Conservation (phyloP, 1,140 invertebrate genomes). For the Temnothorax nylanderi region DNA sequence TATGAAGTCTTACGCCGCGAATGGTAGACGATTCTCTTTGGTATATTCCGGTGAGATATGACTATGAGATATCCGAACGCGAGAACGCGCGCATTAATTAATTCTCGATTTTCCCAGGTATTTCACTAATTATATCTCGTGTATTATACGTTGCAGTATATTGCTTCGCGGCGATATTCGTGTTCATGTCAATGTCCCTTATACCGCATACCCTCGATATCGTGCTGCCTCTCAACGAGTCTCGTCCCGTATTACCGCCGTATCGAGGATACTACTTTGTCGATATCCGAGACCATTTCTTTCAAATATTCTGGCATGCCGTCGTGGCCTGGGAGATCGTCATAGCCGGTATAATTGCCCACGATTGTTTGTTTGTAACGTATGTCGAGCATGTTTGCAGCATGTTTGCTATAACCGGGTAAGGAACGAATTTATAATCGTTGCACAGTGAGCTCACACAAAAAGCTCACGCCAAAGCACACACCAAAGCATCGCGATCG, state of each 20-base stretch:
- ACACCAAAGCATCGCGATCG: neutral
- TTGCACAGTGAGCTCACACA: no score
- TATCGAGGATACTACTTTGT: conserved; percentile 50
- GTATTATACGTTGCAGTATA: conserved; percentile 27
- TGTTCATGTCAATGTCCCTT: conserved; percentile 32
- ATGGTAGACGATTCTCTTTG: conserved; percentile 21
- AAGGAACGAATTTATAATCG: conserved; percentile 8
- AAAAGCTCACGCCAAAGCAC: neutral
- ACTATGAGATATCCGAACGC: no score
- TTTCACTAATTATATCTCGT: neutral
- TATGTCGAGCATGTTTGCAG: conserved; percentile 60
- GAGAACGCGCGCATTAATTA: no score
- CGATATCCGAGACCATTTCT: conserved; percentile 31
- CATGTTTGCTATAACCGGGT: conserved; percentile 52
- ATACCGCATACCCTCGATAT: conserved; percentile 28
- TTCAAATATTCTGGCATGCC: conserved; percentile 36
- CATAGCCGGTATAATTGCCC: conserved; percentile 21
- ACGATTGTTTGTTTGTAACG: conserved; percentile 23
- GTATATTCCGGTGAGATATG: conserved; percentile 9
- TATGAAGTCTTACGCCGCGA: neutral
- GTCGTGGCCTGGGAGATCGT: neutral
- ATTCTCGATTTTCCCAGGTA: no score
- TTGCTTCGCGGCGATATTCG: neutral
- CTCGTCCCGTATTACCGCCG: conserved; percentile 17
- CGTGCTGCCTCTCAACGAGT: conserved; percentile 37